These are phyloP conservation scores for Spilosoma lubricipeda DNA, from an alignment of 2,888 invertebrate species.

Conservation along the genomic window DNA sequence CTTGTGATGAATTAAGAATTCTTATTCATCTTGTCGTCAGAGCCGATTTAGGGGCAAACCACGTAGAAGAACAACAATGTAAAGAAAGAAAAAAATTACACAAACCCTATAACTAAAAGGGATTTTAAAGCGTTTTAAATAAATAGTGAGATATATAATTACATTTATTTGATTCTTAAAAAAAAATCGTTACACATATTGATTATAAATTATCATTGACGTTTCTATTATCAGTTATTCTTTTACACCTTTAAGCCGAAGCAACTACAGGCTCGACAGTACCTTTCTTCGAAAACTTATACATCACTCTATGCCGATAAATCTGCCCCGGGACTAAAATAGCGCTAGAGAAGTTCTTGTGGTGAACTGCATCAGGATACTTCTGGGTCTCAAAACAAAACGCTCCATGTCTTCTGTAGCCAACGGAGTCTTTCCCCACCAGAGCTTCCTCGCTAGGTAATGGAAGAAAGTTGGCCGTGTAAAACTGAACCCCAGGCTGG, in stretches of 20 bases:
- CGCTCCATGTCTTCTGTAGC: slow-evolving; percentile 91
- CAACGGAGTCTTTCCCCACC: slow-evolving; percentile 70
- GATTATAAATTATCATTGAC: not conserved
- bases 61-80: not conserved
- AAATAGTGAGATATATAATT: not conserved
- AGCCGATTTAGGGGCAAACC: too few relatives aligned
- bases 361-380: slow-evolving; percentile 95
- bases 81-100: not conserved
- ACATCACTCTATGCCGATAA: slow-evolving; percentile 90
- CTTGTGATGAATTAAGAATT: not conserved
- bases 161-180: not conserved
- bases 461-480: slow-evolving; percentile 92
- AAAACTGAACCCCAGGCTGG: slow-evolving; percentile 96
- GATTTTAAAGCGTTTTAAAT: too few relatives aligned
- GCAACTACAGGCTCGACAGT: slow-evolving; percentile 48
- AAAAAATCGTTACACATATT: not conserved
- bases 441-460: slow-evolving; percentile 73
- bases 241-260: slow-evolving; percentile 25
- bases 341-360: slow-evolving; percentile 90
- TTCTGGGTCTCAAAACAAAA: slow-evolving; percentile 97
- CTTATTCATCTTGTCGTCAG: too few relatives aligned
- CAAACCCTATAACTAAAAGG: too few relatives aligned
- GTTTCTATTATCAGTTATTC: not conserved
- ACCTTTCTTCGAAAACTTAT: slow-evolving; percentile 81
- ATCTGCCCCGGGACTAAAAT: slow-evolving; percentile 89